Evolutionary conservation across 2,113 vertebrate genomes (phyloP).

Genomic region (Tachycineta bicolor): DNA sequence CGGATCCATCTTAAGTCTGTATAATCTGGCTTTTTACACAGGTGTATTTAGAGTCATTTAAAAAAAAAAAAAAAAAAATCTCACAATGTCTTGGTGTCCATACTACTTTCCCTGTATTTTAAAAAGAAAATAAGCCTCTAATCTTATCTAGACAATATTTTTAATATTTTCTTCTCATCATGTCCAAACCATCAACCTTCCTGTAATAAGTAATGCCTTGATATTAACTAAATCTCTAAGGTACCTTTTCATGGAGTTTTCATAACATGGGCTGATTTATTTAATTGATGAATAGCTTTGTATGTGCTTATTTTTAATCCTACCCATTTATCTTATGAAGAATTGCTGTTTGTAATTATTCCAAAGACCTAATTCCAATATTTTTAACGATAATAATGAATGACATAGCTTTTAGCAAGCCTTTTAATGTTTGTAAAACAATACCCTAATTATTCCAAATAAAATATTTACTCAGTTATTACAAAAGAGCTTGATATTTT

Average conservation of each 20-base stretch:
- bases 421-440: constrained; percentile 25
- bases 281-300: constrained; percentile 60
- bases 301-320: constrained; percentile 63
- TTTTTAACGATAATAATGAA: constrained; percentile 51
- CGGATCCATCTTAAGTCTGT: not conserved
- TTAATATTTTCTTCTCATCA: not conserved
- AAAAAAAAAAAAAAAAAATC: not conserved
- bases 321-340: constrained; percentile 48
- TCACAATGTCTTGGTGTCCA: not conserved
- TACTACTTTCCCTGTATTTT: not conserved
- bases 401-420: not conserved
- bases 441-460: not conserved
- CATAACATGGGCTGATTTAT: constrained; percentile 34
- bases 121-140: not conserved
- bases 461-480: constrained; percentile 36
- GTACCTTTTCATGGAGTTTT: constrained; percentile 21
- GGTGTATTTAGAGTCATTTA: not conserved
- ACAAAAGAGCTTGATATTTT: not conserved
- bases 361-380: constrained; percentile 29
- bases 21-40: not conserved
- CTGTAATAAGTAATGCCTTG: constrained; percentile 13
- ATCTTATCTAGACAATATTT: not conserved
- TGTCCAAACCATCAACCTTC: not conserved
- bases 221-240: constrained; percentile 48
- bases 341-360: constrained; percentile 57